Conservation (phyloP, 2,113 vertebrate genomes). For the Ptilonorhynchus violaceus region DNA sequence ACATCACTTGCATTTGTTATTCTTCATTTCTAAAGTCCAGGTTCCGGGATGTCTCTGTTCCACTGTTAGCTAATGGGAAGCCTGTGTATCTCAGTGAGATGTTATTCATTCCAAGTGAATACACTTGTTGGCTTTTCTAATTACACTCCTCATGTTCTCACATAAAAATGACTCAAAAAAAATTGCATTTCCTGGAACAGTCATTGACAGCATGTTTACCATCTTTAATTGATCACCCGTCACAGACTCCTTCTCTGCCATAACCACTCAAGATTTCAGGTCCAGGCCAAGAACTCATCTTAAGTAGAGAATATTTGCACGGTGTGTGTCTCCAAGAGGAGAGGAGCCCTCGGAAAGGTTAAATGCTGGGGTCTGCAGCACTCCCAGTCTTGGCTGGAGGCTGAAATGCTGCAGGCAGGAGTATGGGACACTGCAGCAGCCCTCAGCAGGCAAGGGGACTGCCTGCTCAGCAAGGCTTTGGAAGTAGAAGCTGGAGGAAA, state of each 20-base stretch:
- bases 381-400: neutral
- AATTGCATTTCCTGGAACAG: conserved; percentile 50
- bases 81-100: neutral
- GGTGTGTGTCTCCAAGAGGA: neutral
- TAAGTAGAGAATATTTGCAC: neutral
- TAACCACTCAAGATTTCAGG: neutral
- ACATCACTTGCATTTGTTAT: neutral
- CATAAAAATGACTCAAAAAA: conserved; percentile 26
- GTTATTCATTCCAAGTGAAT: conserved; percentile 6
- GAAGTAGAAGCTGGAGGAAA: neutral
- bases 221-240: conserved; percentile 45
- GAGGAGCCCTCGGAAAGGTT: conserved; percentile 12
- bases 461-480: neutral
- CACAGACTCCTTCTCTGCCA: neutral
- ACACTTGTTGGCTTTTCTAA: conserved; percentile 18
- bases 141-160: conserved; percentile 20
- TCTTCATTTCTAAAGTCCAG: neutral
- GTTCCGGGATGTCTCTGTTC: neutral
- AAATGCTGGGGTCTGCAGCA: neutral
- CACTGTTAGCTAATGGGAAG: neutral
- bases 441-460: neutral
- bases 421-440: neutral
- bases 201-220: conserved; percentile 33
- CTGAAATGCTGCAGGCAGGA: neutral
- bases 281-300: neutral